Percentiles rank a stretch among this genome's conserved stretches.
Evolutionary conservation across 1,140 invertebrate species (phyloP).

Genomic region (Conopomorpha cramerella): DNA sequence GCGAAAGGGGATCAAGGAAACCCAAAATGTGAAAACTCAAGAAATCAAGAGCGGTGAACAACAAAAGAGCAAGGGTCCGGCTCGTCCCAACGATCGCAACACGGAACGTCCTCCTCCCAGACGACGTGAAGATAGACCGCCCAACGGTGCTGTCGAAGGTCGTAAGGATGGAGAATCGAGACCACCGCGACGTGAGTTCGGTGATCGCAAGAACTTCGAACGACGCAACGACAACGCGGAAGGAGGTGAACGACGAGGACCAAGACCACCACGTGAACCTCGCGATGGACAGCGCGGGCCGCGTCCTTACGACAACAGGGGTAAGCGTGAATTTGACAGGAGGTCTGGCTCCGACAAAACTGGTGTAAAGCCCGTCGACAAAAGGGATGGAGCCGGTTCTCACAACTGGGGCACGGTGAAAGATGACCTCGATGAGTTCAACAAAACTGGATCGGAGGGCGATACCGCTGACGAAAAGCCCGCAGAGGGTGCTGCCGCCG

Average conservation of each 20-base stretch:
- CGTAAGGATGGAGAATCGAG: conserved; percentile 43
- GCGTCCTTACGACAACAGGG: conserved; percentile 69
- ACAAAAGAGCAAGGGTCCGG: conserved; percentile 48
- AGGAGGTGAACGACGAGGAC: conserved; percentile 50
- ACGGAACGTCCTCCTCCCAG: conserved; percentile 37
- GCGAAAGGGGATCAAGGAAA: conserved; percentile 71
- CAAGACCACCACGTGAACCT: conserved; percentile 47
- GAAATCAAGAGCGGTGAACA: conserved; percentile 71
- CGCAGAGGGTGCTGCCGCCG: conserved; percentile 56
- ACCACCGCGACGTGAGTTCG: conserved; percentile 41
- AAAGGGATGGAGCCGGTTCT: conserved; percentile 90
- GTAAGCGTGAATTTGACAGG: conserved; percentile 91
- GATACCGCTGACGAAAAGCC: conserved; percentile 55
- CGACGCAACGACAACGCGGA: conserved; percentile 55
- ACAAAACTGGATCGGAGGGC: conserved; percentile 59
- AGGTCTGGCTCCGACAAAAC: conserved; percentile 94
- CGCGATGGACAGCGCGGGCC: conserved; percentile 46
- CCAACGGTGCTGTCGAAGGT: conserved; percentile 44
- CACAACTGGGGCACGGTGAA: conserved; percentile 95
- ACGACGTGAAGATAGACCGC: conserved; percentile 45
- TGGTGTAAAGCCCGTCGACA: conserved; percentile 91
- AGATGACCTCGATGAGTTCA: conserved; percentile 81
- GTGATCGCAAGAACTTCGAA: conserved; percentile 58
- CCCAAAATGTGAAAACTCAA: conserved; percentile 67
- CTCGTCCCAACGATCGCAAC: conserved; percentile 35